phyloP scores from a whole-genome alignment of 2,113 vertebrate genomes.

The Lepus timidus region DNA sequence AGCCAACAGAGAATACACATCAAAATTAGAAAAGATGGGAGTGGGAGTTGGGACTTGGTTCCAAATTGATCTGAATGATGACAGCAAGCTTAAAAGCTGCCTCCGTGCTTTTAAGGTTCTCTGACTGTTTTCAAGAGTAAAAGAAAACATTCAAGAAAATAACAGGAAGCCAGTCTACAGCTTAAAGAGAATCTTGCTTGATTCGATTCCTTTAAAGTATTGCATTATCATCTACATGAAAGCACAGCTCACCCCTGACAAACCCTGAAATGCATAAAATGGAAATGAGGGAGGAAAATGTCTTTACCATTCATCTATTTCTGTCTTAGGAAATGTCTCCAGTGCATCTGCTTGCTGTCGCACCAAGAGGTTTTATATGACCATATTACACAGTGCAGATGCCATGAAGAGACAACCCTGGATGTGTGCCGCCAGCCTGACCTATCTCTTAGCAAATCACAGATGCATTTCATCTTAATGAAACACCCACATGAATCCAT shows the following conservation, averaged over 20 bases:
- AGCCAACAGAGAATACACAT: conserved; percentile 81
- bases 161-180: conserved; percentile 76
- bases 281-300: conserved; percentile 67
- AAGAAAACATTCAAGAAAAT: conserved; percentile 78
- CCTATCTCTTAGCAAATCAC: conserved; percentile 38
- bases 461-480: conserved; percentile 47
- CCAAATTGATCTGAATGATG: conserved; percentile 83
- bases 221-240: conserved; percentile 46
- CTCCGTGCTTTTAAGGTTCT: conserved; percentile 78
- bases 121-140: conserved; percentile 73
- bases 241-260: conserved; percentile 53
- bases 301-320: conserved; percentile 61
- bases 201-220: conserved; percentile 62
- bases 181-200: conserved; percentile 14
- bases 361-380: conserved; percentile 59
- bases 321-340: conserved; percentile 63
- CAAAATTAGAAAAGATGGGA: conserved; percentile 86
- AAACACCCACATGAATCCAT: not conserved
- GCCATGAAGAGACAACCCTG: not conserved
- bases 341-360: conserved; percentile 23
- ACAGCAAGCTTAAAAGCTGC: conserved; percentile 80
- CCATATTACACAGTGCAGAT: conserved; percentile 28
- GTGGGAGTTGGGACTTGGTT: conserved; percentile 79
- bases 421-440: conserved; percentile 30
- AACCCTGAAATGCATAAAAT: conserved; percentile 50